Conservation (phyloP, 2,888 invertebrate genomes). For the Mechanitis messenoides region DNA sequence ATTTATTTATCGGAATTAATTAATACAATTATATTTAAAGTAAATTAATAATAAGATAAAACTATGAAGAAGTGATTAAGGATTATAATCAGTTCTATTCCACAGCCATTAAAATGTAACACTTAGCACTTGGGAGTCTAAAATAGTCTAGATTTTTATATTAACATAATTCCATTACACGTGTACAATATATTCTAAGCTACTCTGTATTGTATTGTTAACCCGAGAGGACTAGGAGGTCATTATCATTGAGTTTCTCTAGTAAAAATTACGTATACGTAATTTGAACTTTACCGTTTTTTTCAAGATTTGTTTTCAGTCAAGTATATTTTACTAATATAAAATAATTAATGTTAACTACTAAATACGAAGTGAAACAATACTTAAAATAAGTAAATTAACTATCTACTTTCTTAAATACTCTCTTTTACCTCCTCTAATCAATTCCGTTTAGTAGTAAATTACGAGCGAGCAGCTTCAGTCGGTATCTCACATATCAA, state of each 20-base stretch:
- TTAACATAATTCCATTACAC: slow-evolving; percentile 31
- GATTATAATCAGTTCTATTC: slow-evolving; percentile 70
- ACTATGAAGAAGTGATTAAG: slow-evolving; percentile 56
- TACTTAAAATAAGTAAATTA: slow-evolving; percentile 30
- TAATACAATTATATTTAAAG: slow-evolving; percentile 40
- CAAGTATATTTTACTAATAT: slow-evolving; percentile 25
- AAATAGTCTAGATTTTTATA: slow-evolving; percentile 42
- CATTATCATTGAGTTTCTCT: slow-evolving; percentile 27
- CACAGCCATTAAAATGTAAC: slow-evolving; percentile 72
- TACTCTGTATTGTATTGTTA: slow-evolving; percentile 17
- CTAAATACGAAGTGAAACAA: slow-evolving; percentile 24
- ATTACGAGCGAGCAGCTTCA: slow-evolving; percentile 16
- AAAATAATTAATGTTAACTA: slow-evolving; percentile 31
- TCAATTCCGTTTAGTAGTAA: slow-evolving; percentile 50
- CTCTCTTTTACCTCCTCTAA: slow-evolving; percentile 39
- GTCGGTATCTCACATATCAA: slow-evolving; percentile 12
- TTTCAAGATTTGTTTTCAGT: slow-evolving; percentile 21
- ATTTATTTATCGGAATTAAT: slow-evolving; percentile 38
- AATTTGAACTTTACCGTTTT: slow-evolving; percentile 42
- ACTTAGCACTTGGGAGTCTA: slow-evolving; percentile 68
- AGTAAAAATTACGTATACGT: slow-evolving; percentile 46
- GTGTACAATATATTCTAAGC: slow-evolving; percentile 32
- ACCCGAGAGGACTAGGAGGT: slow-evolving; percentile 24
- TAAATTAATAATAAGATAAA: slow-evolving; percentile 44
- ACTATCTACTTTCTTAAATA: slow-evolving; percentile 32